Base-by-base conservation (phyloP, 2,888 invertebrate species). In the Conistra vaccinii region DNA sequence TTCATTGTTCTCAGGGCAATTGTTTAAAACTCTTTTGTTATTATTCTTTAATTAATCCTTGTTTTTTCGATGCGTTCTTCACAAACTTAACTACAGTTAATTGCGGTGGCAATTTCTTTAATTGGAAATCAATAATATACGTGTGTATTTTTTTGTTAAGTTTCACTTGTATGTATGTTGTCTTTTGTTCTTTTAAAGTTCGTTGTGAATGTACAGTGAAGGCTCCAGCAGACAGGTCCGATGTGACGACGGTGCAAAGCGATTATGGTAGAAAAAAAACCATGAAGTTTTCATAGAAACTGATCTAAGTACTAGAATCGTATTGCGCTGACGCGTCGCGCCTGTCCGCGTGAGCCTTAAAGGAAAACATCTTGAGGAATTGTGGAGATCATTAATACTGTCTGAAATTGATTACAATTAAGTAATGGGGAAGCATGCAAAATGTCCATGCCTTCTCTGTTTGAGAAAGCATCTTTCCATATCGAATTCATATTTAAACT, bases 1-100 rank as follows among this genome's bases (percentile, higher is more conserved):
- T 91, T 92, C 92, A 92, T 94, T 92, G 93, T 92, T 91, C 87
- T 80, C 86, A 81, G 88, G 87, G 87, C 89, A 83, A 87, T 86
- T 87, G 84, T 87, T 87, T 75, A 91, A 39, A 39, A 90, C 87
- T 91, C 89, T 89, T 89, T 90, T 90, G 87, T 91, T 89, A 84
- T 86, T 87, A 81, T 83, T 83, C 83, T 85, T 85, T 85, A 89
- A 85, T 85, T 79, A 85, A 87, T 85, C 74, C 81, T 84, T 82
- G 82, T 78, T 83, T 78, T 83, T 83, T 78, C 65, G 72, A 76
- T 74, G 61, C 55, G 62, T 72, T 83, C 66, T 63, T 85, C 79
- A 76, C 51, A 67, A 70, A 74, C 53, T 71, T 83, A 72, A 80
- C 55, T 67, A 60, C 60, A 51, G 58, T 67, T 82, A 76, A 85